A percentile compares a stretch with the other conserved stretches of the same genome.
Evolutionary conservation across 2,113 vertebrate genomes (phyloP).

Genomic region (Tragulus kanchil): DNA sequence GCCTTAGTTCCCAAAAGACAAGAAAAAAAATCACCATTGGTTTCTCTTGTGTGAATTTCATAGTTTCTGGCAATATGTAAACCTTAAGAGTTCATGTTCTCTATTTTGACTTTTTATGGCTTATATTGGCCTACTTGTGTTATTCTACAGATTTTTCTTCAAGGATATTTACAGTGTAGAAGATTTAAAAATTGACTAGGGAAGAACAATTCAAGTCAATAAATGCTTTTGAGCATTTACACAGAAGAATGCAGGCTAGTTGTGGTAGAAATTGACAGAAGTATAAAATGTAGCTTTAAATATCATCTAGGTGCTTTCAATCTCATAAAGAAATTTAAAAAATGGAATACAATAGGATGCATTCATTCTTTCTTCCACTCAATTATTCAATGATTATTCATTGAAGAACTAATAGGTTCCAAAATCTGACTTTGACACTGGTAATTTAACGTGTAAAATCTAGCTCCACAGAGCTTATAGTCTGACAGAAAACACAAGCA

Average conservation of each 20-base stretch:
- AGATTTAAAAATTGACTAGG: background rate
- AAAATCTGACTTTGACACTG: background rate
- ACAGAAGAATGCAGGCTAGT: background rate
- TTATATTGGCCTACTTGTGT: conserved; percentile 48
- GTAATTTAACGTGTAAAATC: background rate
- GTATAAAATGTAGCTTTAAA: background rate
- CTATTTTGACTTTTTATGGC: conserved; percentile 50
- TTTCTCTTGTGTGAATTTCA: conserved; percentile 58
- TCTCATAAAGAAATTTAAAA: background rate
- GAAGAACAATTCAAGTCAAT: conserved; percentile 22
- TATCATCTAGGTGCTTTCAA: background rate
- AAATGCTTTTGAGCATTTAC: conserved; percentile 26
- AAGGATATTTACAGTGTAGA: background rate
- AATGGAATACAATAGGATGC: background rate
- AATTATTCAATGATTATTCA: background rate
- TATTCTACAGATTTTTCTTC: conserved; percentile 46
- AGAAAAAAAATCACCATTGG: conserved; percentile 42
- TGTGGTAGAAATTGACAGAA: conserved; percentile 2
- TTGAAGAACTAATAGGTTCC: background rate
- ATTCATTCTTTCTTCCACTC: background rate
- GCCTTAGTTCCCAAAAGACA: conserved; percentile 71
- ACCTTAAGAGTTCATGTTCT: conserved; percentile 49
- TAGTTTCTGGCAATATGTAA: conserved; percentile 55
- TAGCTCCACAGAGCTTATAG: background rate
- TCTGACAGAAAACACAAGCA: background rate